Conservation (phyloP, 2,888 invertebrate species). For the Drosophila vallismaia region DNA sequence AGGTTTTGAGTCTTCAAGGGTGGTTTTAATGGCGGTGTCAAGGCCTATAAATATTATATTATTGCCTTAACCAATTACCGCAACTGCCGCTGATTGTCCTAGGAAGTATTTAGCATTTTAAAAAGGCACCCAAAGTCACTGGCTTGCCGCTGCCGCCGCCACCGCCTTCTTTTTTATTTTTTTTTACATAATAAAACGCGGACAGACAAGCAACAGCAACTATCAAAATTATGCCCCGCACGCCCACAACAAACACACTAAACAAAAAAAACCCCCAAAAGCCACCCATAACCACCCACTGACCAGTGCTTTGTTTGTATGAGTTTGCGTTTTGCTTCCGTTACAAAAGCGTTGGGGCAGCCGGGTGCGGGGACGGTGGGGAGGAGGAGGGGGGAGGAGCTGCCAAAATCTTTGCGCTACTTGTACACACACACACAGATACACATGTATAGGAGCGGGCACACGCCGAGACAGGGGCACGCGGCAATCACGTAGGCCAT, state of each 20-base stretch:
- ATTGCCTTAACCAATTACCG: neutral
- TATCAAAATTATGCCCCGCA: slow-evolving; percentile 31
- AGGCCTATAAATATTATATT: neutral
- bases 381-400: neutral
- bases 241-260: slow-evolving; percentile 2
- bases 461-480: slow-evolving; percentile 6
- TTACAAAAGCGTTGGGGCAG: slow-evolving; percentile 55
- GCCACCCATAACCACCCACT: slow-evolving; percentile 30
- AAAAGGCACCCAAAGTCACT: slow-evolving; percentile 18
- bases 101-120: slow-evolving; percentile 22
- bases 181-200: slow-evolving; percentile 20
- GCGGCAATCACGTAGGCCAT: slow-evolving; percentile 65
- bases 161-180: neutral
- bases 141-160: slow-evolving; percentile 1
- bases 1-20: too few relatives aligned
- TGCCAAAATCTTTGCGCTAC: slow-evolving; percentile 38
- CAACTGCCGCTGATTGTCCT: slow-evolving; percentile 18
- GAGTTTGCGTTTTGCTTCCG: slow-evolving; percentile 74
- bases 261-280: slow-evolving; percentile 7
- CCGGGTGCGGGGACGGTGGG: neutral
- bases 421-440: slow-evolving; percentile 22
- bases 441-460: slow-evolving; percentile 3
- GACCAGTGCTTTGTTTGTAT: slow-evolving; percentile 45
- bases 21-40: neutral
- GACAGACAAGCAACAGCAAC: slow-evolving; percentile 27